A percentile compares a stretch with the other conserved stretches of the same genome.
Evolutionary conservation across 2,113 vertebrate species (phyloP).

Genomic region (Cebidichthys violaceus): DNA sequence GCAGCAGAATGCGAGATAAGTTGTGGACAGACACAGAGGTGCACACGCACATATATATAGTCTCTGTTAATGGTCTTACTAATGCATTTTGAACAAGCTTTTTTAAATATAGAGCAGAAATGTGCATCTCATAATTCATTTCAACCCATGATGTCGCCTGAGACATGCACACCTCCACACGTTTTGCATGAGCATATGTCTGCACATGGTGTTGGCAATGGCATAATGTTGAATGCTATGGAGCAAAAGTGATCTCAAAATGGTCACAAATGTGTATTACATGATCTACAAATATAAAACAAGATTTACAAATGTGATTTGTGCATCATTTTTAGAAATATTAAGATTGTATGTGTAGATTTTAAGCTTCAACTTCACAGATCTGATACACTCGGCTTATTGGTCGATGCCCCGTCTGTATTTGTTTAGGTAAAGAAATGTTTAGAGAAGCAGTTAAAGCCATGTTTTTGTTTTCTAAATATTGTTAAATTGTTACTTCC

Average conservation of each 20-base stretch:
- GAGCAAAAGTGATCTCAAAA: neutral
- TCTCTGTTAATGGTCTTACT: too few relatives aligned
- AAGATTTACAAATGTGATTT: neutral
- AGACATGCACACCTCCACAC: slow-evolving; percentile 4
- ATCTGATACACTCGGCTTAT: neutral
- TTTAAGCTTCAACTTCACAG: too few relatives aligned
- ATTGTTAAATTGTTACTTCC: neutral
- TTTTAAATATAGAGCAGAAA: slow-evolving; percentile 8
- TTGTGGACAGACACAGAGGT: too few relatives aligned
- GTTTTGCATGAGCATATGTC: neutral
- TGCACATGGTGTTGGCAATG: slow-evolving; percentile 6
- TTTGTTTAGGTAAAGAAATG: neutral
- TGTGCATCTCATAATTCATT: slow-evolving; percentile 48
- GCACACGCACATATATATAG: too few relatives aligned
- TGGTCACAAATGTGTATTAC: neutral
- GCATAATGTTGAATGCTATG: slow-evolving; percentile 13
- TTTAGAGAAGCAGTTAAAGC: neutral
- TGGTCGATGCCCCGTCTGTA: neutral
- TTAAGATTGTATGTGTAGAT: too few relatives aligned
- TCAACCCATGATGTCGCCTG: slow-evolving; percentile 19
- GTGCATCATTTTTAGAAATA: neutral
- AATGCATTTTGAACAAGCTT: too few relatives aligned
- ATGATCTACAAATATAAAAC: too few relatives aligned
- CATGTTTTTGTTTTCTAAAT: neutral
- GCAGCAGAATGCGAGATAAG: too few relatives aligned